Evolutionary conservation across 2,113 vertebrate species (phyloP).

Genomic region (Chinchilla lanigera): DNA sequence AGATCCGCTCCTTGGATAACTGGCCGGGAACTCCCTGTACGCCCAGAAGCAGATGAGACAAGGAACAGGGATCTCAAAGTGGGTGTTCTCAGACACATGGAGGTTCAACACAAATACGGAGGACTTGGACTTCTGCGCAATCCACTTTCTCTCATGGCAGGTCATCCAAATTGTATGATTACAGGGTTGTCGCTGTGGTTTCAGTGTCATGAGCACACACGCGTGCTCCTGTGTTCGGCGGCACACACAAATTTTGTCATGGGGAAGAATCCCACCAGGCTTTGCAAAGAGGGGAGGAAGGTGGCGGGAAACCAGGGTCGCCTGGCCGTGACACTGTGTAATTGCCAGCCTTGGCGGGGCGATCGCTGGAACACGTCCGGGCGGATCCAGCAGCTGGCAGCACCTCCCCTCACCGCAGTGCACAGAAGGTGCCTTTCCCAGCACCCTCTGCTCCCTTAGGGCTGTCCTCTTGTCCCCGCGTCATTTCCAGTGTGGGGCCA

Average conservation of each 20-base stretch:
- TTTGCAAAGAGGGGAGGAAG: conserved; percentile 13
- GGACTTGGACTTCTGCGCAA: conserved; percentile 27
- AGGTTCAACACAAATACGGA: background rate
- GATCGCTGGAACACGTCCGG: conserved; percentile 45
- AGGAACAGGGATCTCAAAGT: conserved; percentile 41
- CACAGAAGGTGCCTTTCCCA: conserved; percentile 66
- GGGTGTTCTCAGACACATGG: conserved; percentile 43
- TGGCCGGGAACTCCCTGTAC: conserved; percentile 38
- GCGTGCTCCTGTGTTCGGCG: background rate
- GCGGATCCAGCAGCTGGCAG: conserved; percentile 34
- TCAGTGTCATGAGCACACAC: background rate
- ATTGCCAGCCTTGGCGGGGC: conserved; percentile 51
- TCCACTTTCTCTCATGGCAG: conserved; percentile 37
- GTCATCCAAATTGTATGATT: conserved; percentile 13
- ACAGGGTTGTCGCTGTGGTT: background rate
- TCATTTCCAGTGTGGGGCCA: background rate
- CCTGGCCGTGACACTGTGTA: conserved; percentile 51
- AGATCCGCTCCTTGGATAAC: conserved; percentile 8
- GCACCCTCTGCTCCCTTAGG: conserved; percentile 40
- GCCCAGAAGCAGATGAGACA: conserved; percentile 7
- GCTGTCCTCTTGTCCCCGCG: background rate
- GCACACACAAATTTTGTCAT: background rate
- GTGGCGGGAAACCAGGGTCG: conserved; percentile 59
- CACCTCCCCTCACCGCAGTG: background rate
- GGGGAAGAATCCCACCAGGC: background rate